Base-by-base conservation (phyloP, 2,113 vertebrate genomes). In the Australoheros scitulus region DNA sequence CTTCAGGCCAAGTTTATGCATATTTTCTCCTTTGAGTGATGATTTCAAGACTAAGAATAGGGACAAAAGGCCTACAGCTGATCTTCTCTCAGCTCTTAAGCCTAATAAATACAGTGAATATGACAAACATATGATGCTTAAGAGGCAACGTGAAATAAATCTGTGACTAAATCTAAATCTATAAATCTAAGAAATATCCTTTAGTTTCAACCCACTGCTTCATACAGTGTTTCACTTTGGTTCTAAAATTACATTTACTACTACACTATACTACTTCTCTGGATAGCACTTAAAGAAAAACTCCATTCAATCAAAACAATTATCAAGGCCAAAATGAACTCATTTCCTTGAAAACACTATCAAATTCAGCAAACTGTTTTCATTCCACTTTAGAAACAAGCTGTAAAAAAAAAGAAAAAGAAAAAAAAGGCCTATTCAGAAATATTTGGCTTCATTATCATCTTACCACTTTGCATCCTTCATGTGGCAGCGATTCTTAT, bases 401-500 rank as follows among this genome's bases (percentile, higher is more conserved):
- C 77, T 55, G 38, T 14, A 57, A 5, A 47, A 47, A 47, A 41
- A 41, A 41, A 41, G 7, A 11, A 14, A 38, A 47, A 47, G 5
- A 15, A 50, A 18, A 61, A 70, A 57, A 17, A 22, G 6, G n/a
- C 7, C 6, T 43, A 24, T 80, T 75, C 61, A 70, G 82, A 60
- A 4, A 47, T 61, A 76, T 80, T 64, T 85, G 77, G 75, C 86
- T 80, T 77, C 22, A 50, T 58, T 65, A 76, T 50, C 50, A 76
- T 81, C 82, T 79, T 63, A 29, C 70, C 61, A 79, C 38, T 57
- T 61, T 79, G 55, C 55, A 60, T 76, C 56, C 61, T 77, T 43
- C 75, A 3, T 80, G 75, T 64, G 81, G 84, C 79, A 83, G 74
- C 20, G 18, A 61, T 65, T 88, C 72, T 65, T 38, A 75, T 60